A percentile compares a stretch with the other conserved stretches of the same genome.
phyloP scores from a whole-genome alignment of 2,113 vertebrate species.

The Aepyceros melampus region DNA sequence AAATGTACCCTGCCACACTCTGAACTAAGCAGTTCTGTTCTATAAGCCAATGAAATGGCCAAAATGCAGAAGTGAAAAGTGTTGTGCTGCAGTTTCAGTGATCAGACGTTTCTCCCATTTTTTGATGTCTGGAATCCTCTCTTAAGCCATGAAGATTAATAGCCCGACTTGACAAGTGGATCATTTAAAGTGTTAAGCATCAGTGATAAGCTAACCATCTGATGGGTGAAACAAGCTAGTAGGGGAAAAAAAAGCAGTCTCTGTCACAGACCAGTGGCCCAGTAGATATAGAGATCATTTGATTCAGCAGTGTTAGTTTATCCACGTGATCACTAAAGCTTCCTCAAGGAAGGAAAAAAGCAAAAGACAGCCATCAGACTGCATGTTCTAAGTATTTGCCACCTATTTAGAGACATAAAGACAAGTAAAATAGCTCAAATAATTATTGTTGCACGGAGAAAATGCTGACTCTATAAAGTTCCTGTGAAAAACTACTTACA shows the following conservation, averaged over 20 bases:
- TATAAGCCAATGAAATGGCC: neutral
- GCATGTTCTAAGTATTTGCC: neutral
- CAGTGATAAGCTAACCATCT: constrained; percentile 21
- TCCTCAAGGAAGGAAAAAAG: neutral
- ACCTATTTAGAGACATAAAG: neutral
- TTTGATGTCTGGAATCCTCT: neutral
- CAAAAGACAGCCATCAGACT: neutral
- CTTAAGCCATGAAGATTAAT: constrained; percentile 44
- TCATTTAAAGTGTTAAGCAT: constrained; percentile 48
- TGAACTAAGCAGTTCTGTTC: neutral
- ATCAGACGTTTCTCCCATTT: neutral
- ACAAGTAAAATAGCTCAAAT: neutral
- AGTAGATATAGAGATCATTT: neutral
- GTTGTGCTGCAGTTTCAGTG: neutral
- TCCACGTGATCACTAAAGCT: neutral
- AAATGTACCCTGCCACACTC: neutral
- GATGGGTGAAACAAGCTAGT: constrained; percentile 10
- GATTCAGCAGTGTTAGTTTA: neutral
- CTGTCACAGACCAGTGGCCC: constrained; percentile 29
- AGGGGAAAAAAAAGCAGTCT: neutral
- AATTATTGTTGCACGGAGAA: neutral
- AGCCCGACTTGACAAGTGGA: constrained; percentile 32
- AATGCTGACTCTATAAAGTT: neutral
- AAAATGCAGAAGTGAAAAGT: neutral
- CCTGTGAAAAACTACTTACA: neutral